Base-by-base conservation (phyloP, 2,113 vertebrate genomes). In the Muscicapa adusta region DNA sequence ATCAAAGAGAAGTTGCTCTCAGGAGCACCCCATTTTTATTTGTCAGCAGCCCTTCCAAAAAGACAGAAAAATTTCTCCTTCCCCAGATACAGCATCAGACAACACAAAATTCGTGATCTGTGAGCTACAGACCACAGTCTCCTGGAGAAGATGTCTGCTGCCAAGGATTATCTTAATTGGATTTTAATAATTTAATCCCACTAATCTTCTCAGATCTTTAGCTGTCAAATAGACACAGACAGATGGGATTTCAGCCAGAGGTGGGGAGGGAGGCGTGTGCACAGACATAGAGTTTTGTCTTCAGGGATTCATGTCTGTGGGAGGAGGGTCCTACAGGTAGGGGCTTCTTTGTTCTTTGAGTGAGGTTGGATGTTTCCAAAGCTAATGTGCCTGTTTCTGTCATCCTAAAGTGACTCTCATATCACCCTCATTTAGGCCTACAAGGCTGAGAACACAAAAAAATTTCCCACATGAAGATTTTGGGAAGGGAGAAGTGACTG, bases 151-250 rank as follows among this genome's bases (percentile, higher is more conserved):
- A 70, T 5, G 63, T 88, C 90, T 91, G 75, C 82, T 84, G 53
- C 31, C 91, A 90, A 83, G 72, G 75, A 94, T 92, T 94, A 81
- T 48, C 78, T 93, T 91, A 96, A 96, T 71, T 92, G 82, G 88
- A 84, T 90, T 95, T 91, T 92, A 97, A 96, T 88, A 83, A 91
- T 68, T 70, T 96, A 94, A 94, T 95, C 80, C 80, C 40, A 56
- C 31, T 74, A 81, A 93, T 92, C 90, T 73, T 70, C 71, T 90
- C 85, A 60, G 38, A 77, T 43, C 53, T 74, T 94, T 74, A 90
- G 68, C 76, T 95, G 85, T 94, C 87, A 88, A 86, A 93, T 7
- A 93, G 72, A 73, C 75, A 85, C 5, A 73, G 85, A 83, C 71
- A 95, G 81, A 94, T 56, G 75, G 76, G 78, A 93, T 65, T 91